Percentiles rank a stretch among this genome's conserved stretches.
phyloP scores from a whole-genome alignment of 2,797 vertebrate species.

The Halcyon chelicuti region DNA sequence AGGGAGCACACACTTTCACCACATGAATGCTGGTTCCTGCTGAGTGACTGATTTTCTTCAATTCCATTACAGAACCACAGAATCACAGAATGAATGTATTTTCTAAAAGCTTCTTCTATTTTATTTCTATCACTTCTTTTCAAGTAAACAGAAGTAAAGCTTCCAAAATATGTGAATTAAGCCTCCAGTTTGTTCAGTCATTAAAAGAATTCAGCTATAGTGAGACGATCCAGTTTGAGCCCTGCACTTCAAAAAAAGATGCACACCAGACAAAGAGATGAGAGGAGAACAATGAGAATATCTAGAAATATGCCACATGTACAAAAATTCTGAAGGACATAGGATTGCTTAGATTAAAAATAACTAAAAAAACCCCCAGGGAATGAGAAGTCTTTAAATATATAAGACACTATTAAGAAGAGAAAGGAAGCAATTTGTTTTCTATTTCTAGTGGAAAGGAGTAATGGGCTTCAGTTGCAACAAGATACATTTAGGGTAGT shows the following conservation, averaged over 20 bases:
- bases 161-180: neutral
- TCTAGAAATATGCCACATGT: neutral
- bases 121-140: neutral
- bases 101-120: neutral
- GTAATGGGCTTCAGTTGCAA: neutral
- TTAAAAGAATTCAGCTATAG: neutral
- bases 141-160: neutral
- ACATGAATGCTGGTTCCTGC: neutral
- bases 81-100: neutral
- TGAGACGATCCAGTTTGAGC: neutral
- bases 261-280: neutral
- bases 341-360: neutral
- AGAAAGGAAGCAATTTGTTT: neutral
- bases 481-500: neutral
- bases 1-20: neutral
- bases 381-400: neutral
- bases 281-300: neutral
- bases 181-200: neutral
- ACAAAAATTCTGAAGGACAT: neutral
- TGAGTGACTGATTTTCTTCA: neutral
- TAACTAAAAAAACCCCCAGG: neutral
- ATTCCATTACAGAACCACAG: neutral
- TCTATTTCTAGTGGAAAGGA: neutral
- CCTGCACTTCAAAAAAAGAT: neutral
- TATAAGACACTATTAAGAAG: neutral